A percentile compares a stretch with the other conserved stretches of the same genome.
phyloP scores from a whole-genome alignment of 2,888 invertebrate species.

The Chymomyza fuscimana region DNA sequence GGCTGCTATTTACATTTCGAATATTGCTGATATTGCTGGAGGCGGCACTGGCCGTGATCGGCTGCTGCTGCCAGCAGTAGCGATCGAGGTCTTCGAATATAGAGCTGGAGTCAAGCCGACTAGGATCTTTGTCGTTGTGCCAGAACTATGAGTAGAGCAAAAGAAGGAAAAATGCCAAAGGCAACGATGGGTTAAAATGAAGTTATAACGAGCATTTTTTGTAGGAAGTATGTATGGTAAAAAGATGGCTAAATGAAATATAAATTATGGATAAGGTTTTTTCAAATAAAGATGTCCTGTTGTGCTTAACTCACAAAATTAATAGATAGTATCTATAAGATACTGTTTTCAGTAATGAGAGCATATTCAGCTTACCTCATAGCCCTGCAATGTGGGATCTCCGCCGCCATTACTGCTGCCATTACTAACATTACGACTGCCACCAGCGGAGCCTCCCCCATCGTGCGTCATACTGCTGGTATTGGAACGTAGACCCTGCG shows the following conservation, averaged over 20 bases:
- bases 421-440: slow-evolving; percentile 56
- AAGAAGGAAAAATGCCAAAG: background rate
- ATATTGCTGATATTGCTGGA: slow-evolving; percentile 78
- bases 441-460: slow-evolving; percentile 50
- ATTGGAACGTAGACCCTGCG: slow-evolving; percentile 52
- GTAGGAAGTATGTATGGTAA: too few relatives aligned
- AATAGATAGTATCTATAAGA: background rate
- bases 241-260: too few relatives aligned
- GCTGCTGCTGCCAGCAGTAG: slow-evolving; percentile 88
- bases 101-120: slow-evolving; percentile 84
- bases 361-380: slow-evolving; percentile 70
- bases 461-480: slow-evolving; percentile 66
- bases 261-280: too few relatives aligned
- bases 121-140: slow-evolving; percentile 82
- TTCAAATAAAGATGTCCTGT: too few relatives aligned
- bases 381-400: slow-evolving; percentile 79
- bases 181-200: background rate
- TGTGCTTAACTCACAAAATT: background rate
- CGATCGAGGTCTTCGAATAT: slow-evolving; percentile 92
- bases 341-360: slow-evolving; percentile 26
- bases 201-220: too few relatives aligned
- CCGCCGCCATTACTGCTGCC: slow-evolving; percentile 58
- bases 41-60: slow-evolving; percentile 72
- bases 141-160: slow-evolving; percentile 73
- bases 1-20: slow-evolving; percentile 71